A percentile compares a stretch with the other conserved stretches of the same genome.
These are phyloP conservation scores for Pristionchus maxplancki DNA, from an alignment of 2,888 invertebrate species.

Conservation along the genomic window DNA sequence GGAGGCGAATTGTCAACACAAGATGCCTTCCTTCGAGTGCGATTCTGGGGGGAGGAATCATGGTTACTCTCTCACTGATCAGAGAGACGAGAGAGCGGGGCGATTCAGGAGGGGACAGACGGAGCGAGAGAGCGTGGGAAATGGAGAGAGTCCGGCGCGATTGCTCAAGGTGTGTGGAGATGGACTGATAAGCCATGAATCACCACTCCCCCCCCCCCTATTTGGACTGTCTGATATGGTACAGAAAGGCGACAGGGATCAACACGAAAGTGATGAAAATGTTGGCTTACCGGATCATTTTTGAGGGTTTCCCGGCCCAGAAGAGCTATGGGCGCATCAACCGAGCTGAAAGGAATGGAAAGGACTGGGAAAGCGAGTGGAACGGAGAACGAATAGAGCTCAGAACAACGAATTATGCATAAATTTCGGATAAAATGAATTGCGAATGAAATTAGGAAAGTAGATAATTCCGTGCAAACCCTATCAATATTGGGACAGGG, in stretches of 20 bases:
- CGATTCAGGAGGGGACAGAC: neutral
- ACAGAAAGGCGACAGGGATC: neutral
- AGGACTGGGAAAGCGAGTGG: neutral
- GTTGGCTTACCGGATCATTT: neutral
- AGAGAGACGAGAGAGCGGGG: neutral
- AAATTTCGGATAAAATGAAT: too few relatives aligned
- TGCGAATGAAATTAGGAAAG: too few relatives aligned
- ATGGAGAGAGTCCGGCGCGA: neutral
- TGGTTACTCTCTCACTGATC: neutral
- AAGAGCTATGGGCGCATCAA: neutral
- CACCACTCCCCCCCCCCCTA: neutral
- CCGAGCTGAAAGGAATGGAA: neutral
- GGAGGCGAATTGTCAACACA: neutral
- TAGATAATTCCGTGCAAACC: too few relatives aligned
- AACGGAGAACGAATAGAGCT: neutral
- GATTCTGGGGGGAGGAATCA: neutral
- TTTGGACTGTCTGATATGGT: conserved; percentile 23
- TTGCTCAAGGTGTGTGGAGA: neutral
- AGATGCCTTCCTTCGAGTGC: neutral
- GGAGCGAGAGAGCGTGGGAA: neutral
- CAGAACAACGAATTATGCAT: too few relatives aligned
- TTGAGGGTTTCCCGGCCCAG: neutral
- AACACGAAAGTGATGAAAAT: neutral
- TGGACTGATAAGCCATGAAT: conserved; percentile 32
- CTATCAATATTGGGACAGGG: neutral